These are phyloP conservation scores for Gadopsis marmoratus DNA, from an alignment of 2,797 vertebrate species.

Conservation along the genomic window DNA sequence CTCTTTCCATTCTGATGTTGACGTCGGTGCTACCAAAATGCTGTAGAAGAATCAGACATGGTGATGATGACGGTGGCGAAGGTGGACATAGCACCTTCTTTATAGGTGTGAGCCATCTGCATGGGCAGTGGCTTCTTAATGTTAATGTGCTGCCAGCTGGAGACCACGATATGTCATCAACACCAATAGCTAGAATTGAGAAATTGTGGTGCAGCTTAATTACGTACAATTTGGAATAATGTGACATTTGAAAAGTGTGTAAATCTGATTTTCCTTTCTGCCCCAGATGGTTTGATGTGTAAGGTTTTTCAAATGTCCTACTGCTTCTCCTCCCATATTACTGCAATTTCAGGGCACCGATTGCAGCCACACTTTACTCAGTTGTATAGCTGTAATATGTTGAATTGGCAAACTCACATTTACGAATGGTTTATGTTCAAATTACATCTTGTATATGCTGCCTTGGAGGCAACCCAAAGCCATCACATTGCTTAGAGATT, in stretches of 20 bases:
- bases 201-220: conserved; percentile 8
- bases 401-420: background rate
- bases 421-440: background rate
- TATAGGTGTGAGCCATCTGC: conserved; percentile 80
- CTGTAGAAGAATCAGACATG: conserved; percentile 75
- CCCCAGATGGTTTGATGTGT: background rate
- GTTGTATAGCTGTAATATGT: background rate
- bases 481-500: background rate
- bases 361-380: background rate
- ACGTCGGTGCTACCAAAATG: background rate
- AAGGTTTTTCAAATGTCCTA: too few relatives aligned
- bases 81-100: conserved; percentile 43
- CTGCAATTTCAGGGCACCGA: background rate
- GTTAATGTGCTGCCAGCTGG: conserved; percentile 80
- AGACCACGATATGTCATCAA: conserved; percentile 85
- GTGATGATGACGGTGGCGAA: conserved; percentile 81
- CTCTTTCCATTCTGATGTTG: background rate
- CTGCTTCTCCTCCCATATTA: too few relatives aligned
- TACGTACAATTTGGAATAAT: conserved; percentile 14
- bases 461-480: background rate
- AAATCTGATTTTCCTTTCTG: background rate
- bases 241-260: conserved; percentile 8
- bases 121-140: conserved; percentile 50
- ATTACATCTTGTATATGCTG: background rate
- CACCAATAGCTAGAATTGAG: conserved; percentile 77